Evolutionary conservation across 2,113 vertebrate genomes (phyloP).

Genomic region (Python bivittatus): DNA sequence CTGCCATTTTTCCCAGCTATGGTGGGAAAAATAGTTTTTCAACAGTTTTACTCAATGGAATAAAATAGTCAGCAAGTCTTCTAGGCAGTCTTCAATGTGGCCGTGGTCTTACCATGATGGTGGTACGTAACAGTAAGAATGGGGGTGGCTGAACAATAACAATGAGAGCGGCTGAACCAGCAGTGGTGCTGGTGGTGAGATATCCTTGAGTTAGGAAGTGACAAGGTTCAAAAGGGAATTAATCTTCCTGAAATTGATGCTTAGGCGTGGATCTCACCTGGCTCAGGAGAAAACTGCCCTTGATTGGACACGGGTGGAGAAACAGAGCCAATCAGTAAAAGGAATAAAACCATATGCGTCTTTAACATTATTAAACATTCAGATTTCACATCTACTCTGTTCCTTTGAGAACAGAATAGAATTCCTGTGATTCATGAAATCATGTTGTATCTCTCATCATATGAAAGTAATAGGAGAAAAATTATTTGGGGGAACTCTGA

Average conservation of each 20-base stretch:
- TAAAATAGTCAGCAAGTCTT: neutral
- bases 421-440: neutral
- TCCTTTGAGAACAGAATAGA: neutral
- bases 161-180: neutral
- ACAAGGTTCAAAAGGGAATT: neutral
- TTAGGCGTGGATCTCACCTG: neutral
- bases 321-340: neutral
- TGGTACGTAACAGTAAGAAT: neutral
- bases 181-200: neutral
- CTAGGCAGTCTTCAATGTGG: neutral
- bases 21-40: neutral
- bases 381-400: neutral
- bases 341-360: neutral
- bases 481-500: neutral
- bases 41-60: neutral
- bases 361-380: neutral
- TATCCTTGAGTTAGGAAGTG: neutral
- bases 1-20: neutral
- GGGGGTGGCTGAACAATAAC: neutral
- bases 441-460: neutral
- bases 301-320: neutral
- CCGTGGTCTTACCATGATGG: neutral
- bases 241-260: neutral
- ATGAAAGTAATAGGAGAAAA: neutral
- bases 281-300: too few species aligned